Evolutionary conservation across 2,113 vertebrate species (phyloP), one percentile per base, ranked within the genome.

Genomic region (Onychostoma macrolepis): DNA sequence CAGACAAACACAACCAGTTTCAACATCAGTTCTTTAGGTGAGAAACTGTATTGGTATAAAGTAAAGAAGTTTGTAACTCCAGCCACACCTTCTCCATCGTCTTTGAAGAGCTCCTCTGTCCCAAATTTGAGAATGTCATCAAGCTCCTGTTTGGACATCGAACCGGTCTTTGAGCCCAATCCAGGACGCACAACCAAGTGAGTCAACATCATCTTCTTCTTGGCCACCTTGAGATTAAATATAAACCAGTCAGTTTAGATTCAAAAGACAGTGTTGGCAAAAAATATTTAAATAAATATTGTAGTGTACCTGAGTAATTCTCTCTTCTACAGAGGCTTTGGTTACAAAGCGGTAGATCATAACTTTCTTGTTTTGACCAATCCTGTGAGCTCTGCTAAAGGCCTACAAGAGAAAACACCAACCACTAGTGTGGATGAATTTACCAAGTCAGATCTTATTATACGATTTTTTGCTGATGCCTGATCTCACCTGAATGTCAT

Each of bases 281-380:
- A 17, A n/a, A n/a, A n/a, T n/a, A n/a, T n/a, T n/a, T n/a, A n/a
- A n/a, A n/a, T n/a, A n/a, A n/a, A n/a, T n/a, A n/a, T n/a, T n/a
- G 0, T 12, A 0, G 17, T 13, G 77, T 58, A 95, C 95, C 93
- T 99, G 98, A n/a, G 98, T 99, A 91, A 99, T 99, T 82, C 98
- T 95, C 89, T 99, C 98, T 90, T 99, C 98, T 90, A 99, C 98
- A 0, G 98, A 99, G 0, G 98, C 98, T 86, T 97, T 97, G 43
- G 98, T 99, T 89, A 99, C 98, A 85, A 99, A 99, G 85, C 98
- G 97, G 89, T 99, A 99, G 88, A 99, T 99, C 98, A 99, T 99
- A 89, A 99, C 98, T 90, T 99, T 99, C 92, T 94, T 98, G 94
- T 99, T 99, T 80, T 99, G 98, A 71, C 98, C 98, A 88, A 99